Base-by-base conservation (phyloP, 2,888 invertebrate genomes). In the Chloroclysta siterata region DNA sequence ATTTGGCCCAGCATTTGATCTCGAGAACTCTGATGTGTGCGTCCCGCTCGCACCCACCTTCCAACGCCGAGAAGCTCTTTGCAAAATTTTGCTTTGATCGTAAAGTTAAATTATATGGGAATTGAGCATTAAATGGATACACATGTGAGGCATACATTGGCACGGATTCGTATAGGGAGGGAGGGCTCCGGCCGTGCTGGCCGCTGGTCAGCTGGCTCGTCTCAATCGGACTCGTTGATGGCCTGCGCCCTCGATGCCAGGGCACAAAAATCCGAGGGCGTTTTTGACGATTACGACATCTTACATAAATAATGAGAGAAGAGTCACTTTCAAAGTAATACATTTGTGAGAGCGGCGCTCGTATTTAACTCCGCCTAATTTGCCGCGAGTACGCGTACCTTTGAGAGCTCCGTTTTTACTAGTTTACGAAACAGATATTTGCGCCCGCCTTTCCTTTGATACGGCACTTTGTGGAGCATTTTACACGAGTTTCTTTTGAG, bases 1-100 rank as follows among this genome's bases (percentile, higher is more conserved):
- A 93, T 93, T 93, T 92, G 91, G 92, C 93, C 93, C 90, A 92
- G 90, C 93, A 93, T 93, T 93, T 92, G 93, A 93, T 92, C 92
- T 92, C 90, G 85, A 86, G 83, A 87, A 88, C 89, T 89, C 85
- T 86, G 81, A 83, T 85, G 86, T 80, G 80, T 81, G 83, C 84
- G 86, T 90, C 93, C 82, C 88, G 75, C 90, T 90, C 90, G 84
- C 90, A 82, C 90, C 82, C 86, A 80, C 84, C 84, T 76, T 81
- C 81, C 78, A 78, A 73, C 84, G 88, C 84, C 89, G 90, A 88
- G 89, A 89, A 89, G 91, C 92, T 93, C 91, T 91, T 92, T 90
- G 90, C 92, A 85, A 92, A 92, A 91, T 93, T 93, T 91, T 88
- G 83, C 92, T 93, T 93, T 92, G 92, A 93, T 93, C 93, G 92